Percentiles rank a stretch among this genome's conserved stretches.
phyloP scores from a whole-genome alignment of 2,797 vertebrate genomes.

The Zenarchopterus dispar region DNA sequence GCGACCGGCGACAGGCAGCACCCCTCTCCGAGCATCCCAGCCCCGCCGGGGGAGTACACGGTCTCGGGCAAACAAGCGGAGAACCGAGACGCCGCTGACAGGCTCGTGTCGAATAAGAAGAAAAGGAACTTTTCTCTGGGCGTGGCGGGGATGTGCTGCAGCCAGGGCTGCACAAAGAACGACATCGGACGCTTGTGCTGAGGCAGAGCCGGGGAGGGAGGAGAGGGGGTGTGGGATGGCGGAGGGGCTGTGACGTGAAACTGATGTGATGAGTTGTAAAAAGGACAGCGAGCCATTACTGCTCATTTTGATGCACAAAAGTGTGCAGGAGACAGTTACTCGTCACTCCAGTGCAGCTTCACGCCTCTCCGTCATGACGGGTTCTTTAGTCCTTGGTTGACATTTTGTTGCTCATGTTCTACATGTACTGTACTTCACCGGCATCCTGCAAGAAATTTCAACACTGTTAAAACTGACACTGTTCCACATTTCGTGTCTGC shows the following conservation, averaged over 20 bases:
- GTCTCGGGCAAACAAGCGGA: slow-evolving; percentile 16
- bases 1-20: slow-evolving; percentile 20
- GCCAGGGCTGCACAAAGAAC: slow-evolving; percentile 86
- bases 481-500: slow-evolving; percentile 3
- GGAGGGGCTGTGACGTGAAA: neutral
- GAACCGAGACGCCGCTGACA: slow-evolving; percentile 34
- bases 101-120: slow-evolving; percentile 68
- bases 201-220: slow-evolving; percentile 49
- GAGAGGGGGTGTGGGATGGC: neutral
- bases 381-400: slow-evolving; percentile 18
- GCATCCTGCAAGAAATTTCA: slow-evolving; percentile 52
- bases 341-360: neutral
- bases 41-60: slow-evolving; percentile 1
- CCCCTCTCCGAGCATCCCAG: slow-evolving; percentile 4
- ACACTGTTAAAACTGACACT: slow-evolving; percentile 43
- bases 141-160: slow-evolving; percentile 87
- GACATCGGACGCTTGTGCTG: slow-evolving; percentile 88
- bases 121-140: slow-evolving; percentile 82
- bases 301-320: neutral
- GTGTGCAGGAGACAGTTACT: no score
- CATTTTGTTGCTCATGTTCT: slow-evolving; percentile 27
- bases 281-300: no score
- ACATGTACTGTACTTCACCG: slow-evolving; percentile 16
- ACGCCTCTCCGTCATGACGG: neutral
- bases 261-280: slow-evolving; percentile 1